Percentiles rank a stretch among this genome's conserved stretches.
These are phyloP conservation scores for Rallus limicola DNA, from an alignment of 2,113 vertebrate genomes.

Conservation along the genomic window DNA sequence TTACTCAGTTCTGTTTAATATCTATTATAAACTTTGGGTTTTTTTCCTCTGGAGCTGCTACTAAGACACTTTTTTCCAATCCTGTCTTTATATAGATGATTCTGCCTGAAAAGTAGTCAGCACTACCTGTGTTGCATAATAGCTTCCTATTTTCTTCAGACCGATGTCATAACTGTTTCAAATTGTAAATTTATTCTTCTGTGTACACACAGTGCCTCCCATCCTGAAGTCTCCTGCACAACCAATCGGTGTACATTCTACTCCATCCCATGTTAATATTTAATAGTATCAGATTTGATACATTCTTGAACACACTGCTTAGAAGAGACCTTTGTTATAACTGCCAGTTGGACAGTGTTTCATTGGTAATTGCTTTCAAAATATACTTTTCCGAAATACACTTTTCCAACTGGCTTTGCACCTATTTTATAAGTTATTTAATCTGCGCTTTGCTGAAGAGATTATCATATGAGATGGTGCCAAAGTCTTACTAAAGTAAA, in stretches of 20 bases:
- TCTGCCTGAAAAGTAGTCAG: background rate
- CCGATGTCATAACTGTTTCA: background rate
- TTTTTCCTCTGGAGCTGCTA: background rate
- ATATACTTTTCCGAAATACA: background rate
- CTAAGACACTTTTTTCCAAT: background rate
- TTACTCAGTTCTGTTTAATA: background rate
- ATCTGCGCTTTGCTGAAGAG: background rate
- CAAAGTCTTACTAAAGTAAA: background rate
- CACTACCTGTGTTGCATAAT: background rate
- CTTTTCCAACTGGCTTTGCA: background rate
- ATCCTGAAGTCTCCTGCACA: background rate
- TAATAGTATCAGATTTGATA: background rate
- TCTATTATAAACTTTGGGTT: background rate
- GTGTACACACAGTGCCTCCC: background rate
- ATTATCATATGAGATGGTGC: background rate
- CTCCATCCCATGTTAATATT: background rate
- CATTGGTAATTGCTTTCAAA: background rate
- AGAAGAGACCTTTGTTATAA: background rate
- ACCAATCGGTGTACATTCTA: background rate
- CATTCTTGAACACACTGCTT: background rate
- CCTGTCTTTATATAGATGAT: background rate
- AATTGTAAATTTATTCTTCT: background rate
- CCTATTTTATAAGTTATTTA: background rate
- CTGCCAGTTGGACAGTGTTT: background rate
- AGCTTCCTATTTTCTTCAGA: background rate